Conservation (phyloP, 2,888 invertebrate species). For the Incurvaria masculella region DNA sequence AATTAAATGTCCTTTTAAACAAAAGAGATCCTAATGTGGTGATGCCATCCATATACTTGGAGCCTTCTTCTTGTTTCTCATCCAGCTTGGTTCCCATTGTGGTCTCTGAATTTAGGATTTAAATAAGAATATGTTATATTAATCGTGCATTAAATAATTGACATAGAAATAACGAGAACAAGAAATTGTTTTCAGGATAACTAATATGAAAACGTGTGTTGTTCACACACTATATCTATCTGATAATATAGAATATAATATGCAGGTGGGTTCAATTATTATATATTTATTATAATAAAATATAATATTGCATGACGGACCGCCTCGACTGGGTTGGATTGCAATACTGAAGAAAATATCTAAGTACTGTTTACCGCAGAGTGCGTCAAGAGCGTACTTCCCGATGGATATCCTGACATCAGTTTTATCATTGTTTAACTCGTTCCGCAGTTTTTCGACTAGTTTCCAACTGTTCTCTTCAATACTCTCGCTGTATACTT, state of each 20-base stretch:
- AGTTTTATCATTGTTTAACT: conserved; percentile 21
- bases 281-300: too few species aligned
- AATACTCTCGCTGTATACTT: conserved; percentile 31
- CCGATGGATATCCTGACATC: conserved; percentile 47
- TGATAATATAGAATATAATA: too few species aligned
- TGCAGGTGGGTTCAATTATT: too few species aligned
- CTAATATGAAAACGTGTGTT: too few species aligned
- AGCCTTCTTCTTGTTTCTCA: conserved; percentile 26
- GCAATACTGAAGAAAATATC: too few species aligned
- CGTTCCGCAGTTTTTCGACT: conserved; percentile 18
- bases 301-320: too few species aligned
- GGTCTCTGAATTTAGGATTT: conserved; percentile 30
- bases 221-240: too few species aligned
- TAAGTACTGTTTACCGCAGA: conserved; percentile 42
- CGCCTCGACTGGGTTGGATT: too few species aligned
- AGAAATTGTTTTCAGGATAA: too few species aligned
- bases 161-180: too few species aligned
- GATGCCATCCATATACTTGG: conserved; percentile 44
- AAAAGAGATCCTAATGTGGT: conserved; percentile 20
- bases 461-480: conserved; percentile 28
- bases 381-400: conserved; percentile 48
- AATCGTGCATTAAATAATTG: too few species aligned
- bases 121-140: too few species aligned
- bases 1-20: conserved; percentile 23
- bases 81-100: conserved; percentile 57